Evolutionary conservation across 92 coral and sea anemone species (phyloP).

Genomic region (Siderastrea siderea): DNA sequence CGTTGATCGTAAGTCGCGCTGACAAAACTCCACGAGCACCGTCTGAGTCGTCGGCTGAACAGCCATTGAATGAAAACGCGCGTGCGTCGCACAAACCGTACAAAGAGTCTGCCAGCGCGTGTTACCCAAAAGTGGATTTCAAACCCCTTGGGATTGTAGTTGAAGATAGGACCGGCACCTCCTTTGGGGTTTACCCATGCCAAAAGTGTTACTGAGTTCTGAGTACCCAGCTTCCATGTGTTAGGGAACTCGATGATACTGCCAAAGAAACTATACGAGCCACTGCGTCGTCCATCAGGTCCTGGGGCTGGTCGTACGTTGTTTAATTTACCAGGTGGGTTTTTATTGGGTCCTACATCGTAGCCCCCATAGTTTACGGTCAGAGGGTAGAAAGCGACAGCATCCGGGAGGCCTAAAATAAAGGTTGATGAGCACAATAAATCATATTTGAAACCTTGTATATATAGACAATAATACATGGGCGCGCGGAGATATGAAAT

Average conservation of each 20-base stretch:
- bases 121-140: conserved; percentile 81
- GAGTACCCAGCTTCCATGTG: conserved; percentile 72
- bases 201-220: conserved; percentile 76
- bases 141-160: conserved; percentile 75
- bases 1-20: conserved; percentile 62
- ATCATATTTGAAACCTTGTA: too few relatives aligned
- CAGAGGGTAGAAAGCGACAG: conserved; percentile 86
- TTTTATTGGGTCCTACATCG: conserved; percentile 71
- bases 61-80: conserved; percentile 48
- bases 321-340: conserved; percentile 78
- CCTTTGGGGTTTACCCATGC: conserved; percentile 80
- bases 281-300: conserved; percentile 76
- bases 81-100: conserved; percentile 69
- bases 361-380: conserved; percentile 64
- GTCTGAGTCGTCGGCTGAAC: conserved; percentile 54
- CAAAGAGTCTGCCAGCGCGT: conserved; percentile 59
- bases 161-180: conserved; percentile 75
- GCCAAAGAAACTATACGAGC: conserved; percentile 78
- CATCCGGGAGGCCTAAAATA: conserved; percentile 74
- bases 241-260: conserved; percentile 85
- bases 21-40: conserved; percentile 78
- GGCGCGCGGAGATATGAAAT: too few relatives aligned
- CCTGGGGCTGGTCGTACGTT: conserved; percentile 78
- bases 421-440: not conserved
- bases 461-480: too few relatives aligned